Evolutionary conservation across 2,888 invertebrate genomes (phyloP), one percentile per base, ranked within the genome.

Genomic region (Acleris emargana): DNA sequence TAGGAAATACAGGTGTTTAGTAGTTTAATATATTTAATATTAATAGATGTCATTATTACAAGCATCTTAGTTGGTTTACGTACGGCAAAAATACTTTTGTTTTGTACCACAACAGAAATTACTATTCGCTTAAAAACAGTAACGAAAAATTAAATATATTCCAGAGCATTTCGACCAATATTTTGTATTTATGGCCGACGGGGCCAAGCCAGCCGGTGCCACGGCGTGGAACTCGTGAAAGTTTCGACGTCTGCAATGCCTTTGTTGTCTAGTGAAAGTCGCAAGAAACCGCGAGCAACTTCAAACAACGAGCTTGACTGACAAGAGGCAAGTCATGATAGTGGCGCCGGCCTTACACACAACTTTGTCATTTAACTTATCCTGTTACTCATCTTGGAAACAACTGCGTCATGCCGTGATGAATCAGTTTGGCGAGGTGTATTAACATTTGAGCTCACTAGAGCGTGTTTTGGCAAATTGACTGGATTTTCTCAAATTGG

Each of bases 331-430:
- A 64, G 64, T 64, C 61, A 61, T 32, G 60, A 61, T 66, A 66
- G 66, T 57, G 57, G 51, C 38, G 58, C 32, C 61, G 60, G 57
- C 28, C 50, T 51, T 51, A 61, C 51, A 60, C 55, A 60, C 64
- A 66, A 66, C 66, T 66, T 66, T 52, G 66, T 66, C 60, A 66
- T 66, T 66, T 51, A 66, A 66, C 57, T 66, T 66, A 57, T 66
- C 61, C 66, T 38, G 57, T 51, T 38, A 55, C 32, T 60, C 25
- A 64, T 60, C 25, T 28, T 55, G 50, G 54, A 54, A 64, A 64
- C 60, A 51, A 55, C 66, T 61, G 38, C 38, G 51, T 66, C 60
- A 57, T 52, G 50, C 55, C 49, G 20, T 51, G 60, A 61, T 51
- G 55, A 42, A 64, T 51, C 43, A 45, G 22, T 52, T 54, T 55